Evolutionary conservation across 2,797 vertebrate species (phyloP).

Genomic region (Pampus argenteus): DNA sequence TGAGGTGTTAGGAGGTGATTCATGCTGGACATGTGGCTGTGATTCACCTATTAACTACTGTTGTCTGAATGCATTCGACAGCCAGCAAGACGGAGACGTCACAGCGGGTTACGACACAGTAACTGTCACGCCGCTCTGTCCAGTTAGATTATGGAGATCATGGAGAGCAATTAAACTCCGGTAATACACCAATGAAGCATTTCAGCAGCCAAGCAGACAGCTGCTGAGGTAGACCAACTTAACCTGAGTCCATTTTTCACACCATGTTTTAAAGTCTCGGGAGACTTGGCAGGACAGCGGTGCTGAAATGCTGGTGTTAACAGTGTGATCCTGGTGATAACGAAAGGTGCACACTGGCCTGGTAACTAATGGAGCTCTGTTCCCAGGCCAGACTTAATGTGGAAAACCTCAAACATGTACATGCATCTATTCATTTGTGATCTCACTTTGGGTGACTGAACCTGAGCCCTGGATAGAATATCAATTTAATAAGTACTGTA

Average conservation of each 20-base stretch:
- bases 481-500: too few relatives aligned
- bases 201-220: neutral
- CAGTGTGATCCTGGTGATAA: constrained; percentile 16
- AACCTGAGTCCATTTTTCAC: neutral
- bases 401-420: constrained; percentile 17
- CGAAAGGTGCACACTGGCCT: constrained; percentile 12
- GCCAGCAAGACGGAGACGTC: constrained; percentile 31
- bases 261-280: neutral
- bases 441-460: too few relatives aligned
- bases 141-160: constrained; percentile 17
- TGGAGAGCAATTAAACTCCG: constrained; percentile 2
- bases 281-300: neutral
- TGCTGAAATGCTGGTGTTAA: neutral
- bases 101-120: constrained; percentile 31
- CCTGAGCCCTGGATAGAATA: too few relatives aligned
- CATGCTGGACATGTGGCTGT: constrained; percentile 19
- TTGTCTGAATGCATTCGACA: constrained; percentile 54
- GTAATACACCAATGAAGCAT: constrained; percentile 3
- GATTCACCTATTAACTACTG: constrained; percentile 29
- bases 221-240: neutral
- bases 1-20: constrained; percentile 23
- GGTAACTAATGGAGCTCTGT: neutral
- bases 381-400: constrained; percentile 14
- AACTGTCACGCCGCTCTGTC: constrained; percentile 46
- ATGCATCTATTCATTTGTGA: neutral